Evolutionary conservation across 2,888 invertebrate genomes (phyloP), one percentile per base, ranked within the genome.

Genomic region (Andrena chrysosceles): DNA sequence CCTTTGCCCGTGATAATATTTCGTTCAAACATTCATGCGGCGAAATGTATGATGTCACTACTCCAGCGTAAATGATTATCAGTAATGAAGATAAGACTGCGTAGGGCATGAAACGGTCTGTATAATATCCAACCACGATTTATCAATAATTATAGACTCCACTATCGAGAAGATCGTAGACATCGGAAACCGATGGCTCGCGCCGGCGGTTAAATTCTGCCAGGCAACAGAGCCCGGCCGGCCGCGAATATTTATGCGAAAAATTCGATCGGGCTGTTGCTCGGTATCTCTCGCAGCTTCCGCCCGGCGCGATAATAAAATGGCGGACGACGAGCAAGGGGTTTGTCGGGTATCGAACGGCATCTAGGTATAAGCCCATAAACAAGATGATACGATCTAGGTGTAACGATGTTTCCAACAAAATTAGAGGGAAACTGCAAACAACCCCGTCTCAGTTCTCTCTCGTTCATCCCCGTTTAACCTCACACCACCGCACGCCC

Each of bases 401-500:
- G 90, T 87, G 90, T 90, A 91, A 91, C 91, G 92, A 91, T 91
- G 91, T 92, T 92, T 91, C 90, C 91, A 90, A 90, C 91, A 91
- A 92, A 92, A 92, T 92, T 92, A 92, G 90, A 92, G 92, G 91
- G 92, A 92, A 92, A 92, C 90, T 92, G 91, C 92, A 92, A 92
- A 92, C 91, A 92, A 90, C 91, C 90, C 90, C 89, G 87, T 89
- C 87, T 90, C 90, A 84, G 85, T 90, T 90, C 90, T 85, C 90
- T 87, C 90, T 87, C 90, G 89, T 90, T 89, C 88, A 84, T 88
- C 88, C 89, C 88, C 89, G 90, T 91, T 91, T 90, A 91, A 90
- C 91, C 89, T 85, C 88, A 77, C 77, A 52, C 87, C 64, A 49
- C 63, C 42, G 68, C 64, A 59, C 70, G 63, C 66, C 68, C 81